Percentiles rank a stretch among this genome's conserved stretches.
These are phyloP conservation scores for Caenorhabditis tropicalis DNA, from an alignment of 1,140 invertebrate species.

Conservation along the genomic window DNA sequence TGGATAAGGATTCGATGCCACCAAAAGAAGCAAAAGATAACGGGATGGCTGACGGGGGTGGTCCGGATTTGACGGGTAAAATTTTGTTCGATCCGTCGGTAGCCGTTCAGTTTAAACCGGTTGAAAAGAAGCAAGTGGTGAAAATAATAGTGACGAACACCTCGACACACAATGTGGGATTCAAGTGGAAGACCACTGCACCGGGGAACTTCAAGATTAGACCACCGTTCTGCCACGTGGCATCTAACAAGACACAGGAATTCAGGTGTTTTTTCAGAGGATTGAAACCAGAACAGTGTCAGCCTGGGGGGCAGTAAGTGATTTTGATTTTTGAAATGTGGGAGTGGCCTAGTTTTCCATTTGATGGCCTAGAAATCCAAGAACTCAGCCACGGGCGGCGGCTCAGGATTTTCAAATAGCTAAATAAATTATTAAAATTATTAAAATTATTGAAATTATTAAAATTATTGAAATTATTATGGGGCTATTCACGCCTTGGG, in stretches of 20 bases:
- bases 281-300: background rate
- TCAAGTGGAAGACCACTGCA: conserved; percentile 15
- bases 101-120: background rate
- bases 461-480: too few relatives aligned
- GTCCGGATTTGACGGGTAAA: conserved; percentile 4
- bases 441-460: too few relatives aligned
- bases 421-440: too few relatives aligned
- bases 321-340: too few relatives aligned
- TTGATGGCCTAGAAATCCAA: too few relatives aligned
- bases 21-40: too few relatives aligned
- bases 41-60: too few relatives aligned
- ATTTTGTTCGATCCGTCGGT: background rate
- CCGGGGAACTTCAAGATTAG: background rate
- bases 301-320: background rate
- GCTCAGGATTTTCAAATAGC: too few relatives aligned
- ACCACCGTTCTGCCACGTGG: background rate
- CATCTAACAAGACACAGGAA: background rate
- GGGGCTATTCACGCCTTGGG: too few relatives aligned
- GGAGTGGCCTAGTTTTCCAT: too few relatives aligned
- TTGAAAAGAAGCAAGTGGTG: background rate
- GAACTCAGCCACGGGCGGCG: too few relatives aligned
- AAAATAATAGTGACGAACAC: background rate
- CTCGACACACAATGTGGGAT: background rate
- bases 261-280: background rate
- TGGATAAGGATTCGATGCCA: too few relatives aligned